Evolutionary conservation across 2,113 vertebrate species (phyloP), one percentile per base, ranked within the genome.

Genomic region (Cyrtonyx montezumae): DNA sequence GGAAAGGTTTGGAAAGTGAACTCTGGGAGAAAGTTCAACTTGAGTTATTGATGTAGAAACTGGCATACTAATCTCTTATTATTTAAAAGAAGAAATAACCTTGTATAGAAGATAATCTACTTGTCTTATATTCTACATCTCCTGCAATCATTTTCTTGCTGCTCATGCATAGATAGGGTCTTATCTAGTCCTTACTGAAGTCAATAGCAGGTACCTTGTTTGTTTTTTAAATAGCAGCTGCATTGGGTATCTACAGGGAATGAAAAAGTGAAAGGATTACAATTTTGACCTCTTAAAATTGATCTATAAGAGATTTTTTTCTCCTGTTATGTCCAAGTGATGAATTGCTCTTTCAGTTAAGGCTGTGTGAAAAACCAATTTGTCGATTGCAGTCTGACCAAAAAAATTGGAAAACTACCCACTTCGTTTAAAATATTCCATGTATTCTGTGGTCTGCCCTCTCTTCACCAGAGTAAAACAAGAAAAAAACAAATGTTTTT

Each of bases 351-450:
- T 88, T 92, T 87, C 92, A 78, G 83, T 34, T 36, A 65, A 78
- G 74, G 88, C 90, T 94, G 69, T 68, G 92, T 90, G 83, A 96
- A 94, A 96, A 96, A 95, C 86, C 78, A 83, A 93, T 95, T 90
- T 73, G 77, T 90, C 88, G 68, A 86, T 81, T 71, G 43, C 32
- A 79, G 80, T 42, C 83, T 69, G 58, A 68, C 69, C 83, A 71
- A 86, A 84, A 94, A 71, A 67, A 66, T 8, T 16, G 74, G 88
- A 78, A 95, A 88, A 94, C 92, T 67, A 91, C 68, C 30, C 26
- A 18, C 49, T 92, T 68, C 18, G 32, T 87, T 94, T 93, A 92
- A 94, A 94, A 90, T 48, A 68, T 37, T 30, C 62, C 56, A 20
- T 34, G 56, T 65, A 75, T 94, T 88, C n/a, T 78, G 61, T 56